Evolutionary conservation across 1,140 invertebrate genomes (phyloP), one percentile per base, ranked within the genome.

Genomic region (Ladona fulva): DNA sequence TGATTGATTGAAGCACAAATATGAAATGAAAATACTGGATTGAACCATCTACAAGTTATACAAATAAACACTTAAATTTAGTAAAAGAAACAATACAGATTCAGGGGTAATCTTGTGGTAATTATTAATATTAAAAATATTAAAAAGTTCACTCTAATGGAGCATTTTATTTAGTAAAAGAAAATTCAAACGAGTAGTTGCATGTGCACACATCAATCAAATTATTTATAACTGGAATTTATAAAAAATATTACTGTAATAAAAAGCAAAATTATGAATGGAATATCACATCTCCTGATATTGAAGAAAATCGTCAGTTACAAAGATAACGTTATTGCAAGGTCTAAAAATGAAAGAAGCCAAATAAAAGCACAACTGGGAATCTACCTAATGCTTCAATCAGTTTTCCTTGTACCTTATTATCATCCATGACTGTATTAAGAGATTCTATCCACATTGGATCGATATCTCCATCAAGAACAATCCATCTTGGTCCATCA

Each of bases 401-500:
- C 66, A 59, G 44, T 14, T 74, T 74, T 24, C 73, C 59, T 22
- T 37, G 52, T 78, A 89, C 90, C 86, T 94, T 94, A 81, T 94
- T 94, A 82, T 94, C 93, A 81, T 94, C 93, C 93, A 94, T 94
- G 14, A 94, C 86, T 1, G 92, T 94, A 82, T 97, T 97, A 0
- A 97, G 87, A 0, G 94, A 96, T 86, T 97, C 95, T 81, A 97
- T 97, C 96, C 95, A 97, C 95, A 97, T 97, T 0, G 96, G 96
- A 89, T 98, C 96, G 82, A 98, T 97, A 83, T 98, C 96, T 42
- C 96, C 96, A 84, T 99, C 97, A 22, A 98, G 88, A 3, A 99
- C 92, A 81, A 99, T 96, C 97, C 97, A 99, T 84, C 97, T 97
- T 0, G 95, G 94, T 44, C 93, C 93, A 82, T 94, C 91, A 0